These are phyloP conservation scores for Sandelia bainsii DNA, from an alignment of 2,797 vertebrate species.

Conservation along the genomic window DNA sequence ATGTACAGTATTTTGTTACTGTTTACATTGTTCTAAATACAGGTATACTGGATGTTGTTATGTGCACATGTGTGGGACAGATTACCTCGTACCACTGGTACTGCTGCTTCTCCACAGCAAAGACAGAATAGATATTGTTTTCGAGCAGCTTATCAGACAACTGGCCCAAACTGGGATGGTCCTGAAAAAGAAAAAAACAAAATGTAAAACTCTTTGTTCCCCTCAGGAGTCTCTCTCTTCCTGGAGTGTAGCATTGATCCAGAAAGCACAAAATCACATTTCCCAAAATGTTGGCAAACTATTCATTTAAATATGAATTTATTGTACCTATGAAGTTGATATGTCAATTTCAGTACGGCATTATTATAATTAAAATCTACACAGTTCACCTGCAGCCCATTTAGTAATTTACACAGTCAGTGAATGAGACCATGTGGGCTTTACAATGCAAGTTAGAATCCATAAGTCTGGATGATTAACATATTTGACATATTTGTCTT, in stretches of 20 bases:
- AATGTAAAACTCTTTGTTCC: not conserved
- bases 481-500: not conserved
- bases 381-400: not conserved
- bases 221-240: not conserved
- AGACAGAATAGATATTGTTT: constrained; percentile 94
- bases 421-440: not conserved
- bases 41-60: constrained; percentile 8
- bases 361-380: not conserved
- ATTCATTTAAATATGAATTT: too few species aligned
- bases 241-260: not conserved
- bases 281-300: too few species aligned
- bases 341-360: not conserved
- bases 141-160: constrained; percentile 94
- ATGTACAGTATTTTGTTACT: too few species aligned
- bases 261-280: too few species aligned
- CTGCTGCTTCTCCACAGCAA: constrained; percentile 94
- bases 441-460: not conserved
- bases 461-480: not conserved
- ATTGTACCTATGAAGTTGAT: not conserved
- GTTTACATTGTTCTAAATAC: not conserved
- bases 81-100: constrained; percentile 99
- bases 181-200: constrained; percentile 78
- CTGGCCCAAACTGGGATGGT: constrained; percentile 94
- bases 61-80: constrained; percentile 13
- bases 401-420: not conserved